Conservation (phyloP, 2,888 invertebrate species). For the Lagria hirta region DNA sequence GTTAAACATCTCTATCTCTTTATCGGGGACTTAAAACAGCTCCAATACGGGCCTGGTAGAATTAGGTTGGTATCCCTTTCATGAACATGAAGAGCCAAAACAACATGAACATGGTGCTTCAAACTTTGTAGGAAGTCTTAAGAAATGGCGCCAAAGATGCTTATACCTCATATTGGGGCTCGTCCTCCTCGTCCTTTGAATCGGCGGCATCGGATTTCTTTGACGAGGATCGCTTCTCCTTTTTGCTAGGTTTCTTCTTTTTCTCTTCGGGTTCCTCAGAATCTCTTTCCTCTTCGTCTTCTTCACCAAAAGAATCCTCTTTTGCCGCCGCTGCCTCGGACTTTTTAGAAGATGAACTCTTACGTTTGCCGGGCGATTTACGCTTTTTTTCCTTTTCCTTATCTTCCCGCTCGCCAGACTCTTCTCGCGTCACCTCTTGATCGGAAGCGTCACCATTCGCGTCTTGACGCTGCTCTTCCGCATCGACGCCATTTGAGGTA, state of each 20-base stretch:
- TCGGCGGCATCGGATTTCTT: constrained; percentile 8
- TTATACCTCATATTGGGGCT: constrained; percentile 56
- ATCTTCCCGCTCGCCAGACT: not conserved
- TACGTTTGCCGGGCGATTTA: constrained; percentile 8
- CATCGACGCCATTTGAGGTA: constrained; percentile 26
- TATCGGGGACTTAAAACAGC: too few species aligned
- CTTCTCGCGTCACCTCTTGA: not conserved
- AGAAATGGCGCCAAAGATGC: constrained; percentile 13
- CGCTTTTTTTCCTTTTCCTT: constrained; percentile 9
- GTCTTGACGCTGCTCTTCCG: too few species aligned
- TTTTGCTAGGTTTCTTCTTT: constrained; percentile 35
- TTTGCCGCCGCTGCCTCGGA: too few species aligned
- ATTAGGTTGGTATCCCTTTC: constrained; percentile 6
- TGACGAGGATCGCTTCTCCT: too few species aligned
- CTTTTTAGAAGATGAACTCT: constrained; percentile 1
- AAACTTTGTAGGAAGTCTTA: too few species aligned
- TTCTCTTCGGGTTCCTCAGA: constrained; percentile 38
- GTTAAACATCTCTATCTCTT: too few species aligned
- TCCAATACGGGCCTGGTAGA: too few species aligned
- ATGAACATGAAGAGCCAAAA: constrained; percentile 4
- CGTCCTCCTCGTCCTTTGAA: constrained; percentile 43
- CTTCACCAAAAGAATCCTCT: constrained; percentile 31
- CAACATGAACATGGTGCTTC: constrained; percentile 4
- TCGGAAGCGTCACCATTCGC: not conserved
- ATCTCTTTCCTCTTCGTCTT: constrained; percentile 39